Percentiles rank a stretch among this genome's conserved stretches.
Evolutionary conservation across 1,140 invertebrate genomes (phyloP).

Genomic region (Aphaenogaster ashmeadi): DNA sequence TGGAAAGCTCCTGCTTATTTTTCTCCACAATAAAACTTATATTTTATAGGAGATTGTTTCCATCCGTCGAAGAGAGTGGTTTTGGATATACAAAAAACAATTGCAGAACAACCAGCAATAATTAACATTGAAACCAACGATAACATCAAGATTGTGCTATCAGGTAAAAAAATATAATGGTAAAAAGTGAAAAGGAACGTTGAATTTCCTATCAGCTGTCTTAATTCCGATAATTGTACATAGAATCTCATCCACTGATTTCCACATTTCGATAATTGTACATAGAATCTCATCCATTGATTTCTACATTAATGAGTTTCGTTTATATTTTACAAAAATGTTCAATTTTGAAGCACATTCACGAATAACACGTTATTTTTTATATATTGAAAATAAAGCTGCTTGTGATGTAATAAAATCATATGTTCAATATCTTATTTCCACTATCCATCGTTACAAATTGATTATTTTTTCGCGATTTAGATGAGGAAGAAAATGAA

Average conservation of each 20-base stretch:
- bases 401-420: not conserved
- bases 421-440: conserved; percentile 1
- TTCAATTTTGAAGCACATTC: no score
- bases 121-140: no score
- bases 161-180: no score
- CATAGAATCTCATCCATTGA: not conserved
- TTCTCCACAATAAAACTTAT: not conserved
- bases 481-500: not conserved
- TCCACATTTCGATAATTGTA: no score
- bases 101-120: not conserved
- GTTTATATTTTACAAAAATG: no score
- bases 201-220: not conserved
- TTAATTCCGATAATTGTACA: no score
- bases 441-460: not conserved
- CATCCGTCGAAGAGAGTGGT: not conserved
- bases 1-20: not conserved
- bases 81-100: not conserved
- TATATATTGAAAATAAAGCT: not conserved
- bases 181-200: not conserved
- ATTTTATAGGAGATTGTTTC: not conserved
- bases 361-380: not conserved
- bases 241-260: no score
- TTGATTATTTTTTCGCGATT: not conserved
- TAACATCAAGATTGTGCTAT: no score
- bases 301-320: not conserved